phyloP scores from a whole-genome alignment of 1,140 invertebrate genomes.

The Asobara japonica region DNA sequence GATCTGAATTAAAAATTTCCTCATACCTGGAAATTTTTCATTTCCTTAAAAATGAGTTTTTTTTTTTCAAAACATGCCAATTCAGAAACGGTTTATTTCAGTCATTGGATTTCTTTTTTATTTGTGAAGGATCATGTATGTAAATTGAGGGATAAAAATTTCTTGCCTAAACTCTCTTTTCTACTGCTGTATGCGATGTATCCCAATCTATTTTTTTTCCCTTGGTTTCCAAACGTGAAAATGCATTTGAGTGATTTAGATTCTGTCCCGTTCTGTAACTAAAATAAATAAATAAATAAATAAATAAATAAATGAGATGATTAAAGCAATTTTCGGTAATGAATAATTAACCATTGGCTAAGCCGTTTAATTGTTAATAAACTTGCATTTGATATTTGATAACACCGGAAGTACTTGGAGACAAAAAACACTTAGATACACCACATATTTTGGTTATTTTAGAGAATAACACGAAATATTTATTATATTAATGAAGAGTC shows the following conservation, averaged over 20 bases:
- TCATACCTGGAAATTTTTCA: too few relatives aligned
- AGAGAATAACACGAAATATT: constrained; percentile 52
- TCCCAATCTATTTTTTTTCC: too few relatives aligned
- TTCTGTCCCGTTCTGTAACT: too few relatives aligned
- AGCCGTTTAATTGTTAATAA: constrained; percentile 46
- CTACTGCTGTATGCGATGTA: neutral
- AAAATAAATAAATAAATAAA: neutral
- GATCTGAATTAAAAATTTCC: too few relatives aligned
- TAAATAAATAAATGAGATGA: neutral
- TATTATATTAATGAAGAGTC: constrained; percentile 57
- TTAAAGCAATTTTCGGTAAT: constrained; percentile 23
- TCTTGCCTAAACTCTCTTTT: constrained; percentile 21
- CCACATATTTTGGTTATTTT: constrained; percentile 61
- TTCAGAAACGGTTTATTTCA: too few relatives aligned
- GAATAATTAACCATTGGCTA: constrained; percentile 43
- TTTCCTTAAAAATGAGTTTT: too few relatives aligned
- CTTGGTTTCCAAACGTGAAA: neutral
- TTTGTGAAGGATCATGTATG: too few relatives aligned
- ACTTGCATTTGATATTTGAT: neutral
- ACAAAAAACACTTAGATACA: constrained; percentile 25
- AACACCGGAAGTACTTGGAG: neutral
- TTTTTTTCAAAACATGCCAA: too few relatives aligned
- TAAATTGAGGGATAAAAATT: constrained; percentile 6
- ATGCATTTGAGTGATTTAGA: too few relatives aligned
- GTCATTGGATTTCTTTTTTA: too few relatives aligned